Base-by-base conservation (phyloP, 2,888 invertebrate genomes). In the Encarsia formosa region DNA sequence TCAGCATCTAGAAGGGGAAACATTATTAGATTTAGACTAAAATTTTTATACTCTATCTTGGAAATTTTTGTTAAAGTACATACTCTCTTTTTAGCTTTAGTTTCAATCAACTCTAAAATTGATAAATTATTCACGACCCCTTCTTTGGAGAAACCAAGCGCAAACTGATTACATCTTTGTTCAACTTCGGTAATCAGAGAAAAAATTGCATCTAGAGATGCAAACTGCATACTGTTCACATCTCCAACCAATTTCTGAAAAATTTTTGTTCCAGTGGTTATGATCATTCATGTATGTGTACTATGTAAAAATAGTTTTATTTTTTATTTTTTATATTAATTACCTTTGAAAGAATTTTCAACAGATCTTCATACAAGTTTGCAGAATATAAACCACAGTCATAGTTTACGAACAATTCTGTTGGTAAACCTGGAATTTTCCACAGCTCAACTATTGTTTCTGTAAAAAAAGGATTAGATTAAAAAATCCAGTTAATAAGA, bases 381-480 rank as follows among this genome's bases (percentile, higher is more conserved):
- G 88, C 86, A 65, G 95, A 95, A 72, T 97, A 98, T 11, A 98
- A 78, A 75, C 97, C 95, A 73, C 99, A 99, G 72, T 99, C 99
- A 68, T 94, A 99, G 75, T 99, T 99, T 2, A 99, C 78, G 71
- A 96, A 99, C 15, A 99, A 76, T 74, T 99, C 99, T 0, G 95
- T 91, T 16, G 97, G 93, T 40, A 99, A 80, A 0, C 96, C 96
- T 0, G 98, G 97, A 68, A 99, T 91, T 58, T 92, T 83, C 84
- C 96, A 96, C 64, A 99, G 77, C 71, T 96, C 92, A 1, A 94
- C 84, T 15, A 99, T 78, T 61, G 82, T 79, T 64, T 83, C 79
- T 75, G 19, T 15, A 38, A 32, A 18, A 49, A 38, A 40, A 11
- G 34, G 40, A 35, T 37, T 39, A 22, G 43, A 37, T 18, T 40